These are phyloP conservation scores for Drosophila mauritiana DNA, from an alignment of 1,140 invertebrate species.

Conservation along the genomic window DNA sequence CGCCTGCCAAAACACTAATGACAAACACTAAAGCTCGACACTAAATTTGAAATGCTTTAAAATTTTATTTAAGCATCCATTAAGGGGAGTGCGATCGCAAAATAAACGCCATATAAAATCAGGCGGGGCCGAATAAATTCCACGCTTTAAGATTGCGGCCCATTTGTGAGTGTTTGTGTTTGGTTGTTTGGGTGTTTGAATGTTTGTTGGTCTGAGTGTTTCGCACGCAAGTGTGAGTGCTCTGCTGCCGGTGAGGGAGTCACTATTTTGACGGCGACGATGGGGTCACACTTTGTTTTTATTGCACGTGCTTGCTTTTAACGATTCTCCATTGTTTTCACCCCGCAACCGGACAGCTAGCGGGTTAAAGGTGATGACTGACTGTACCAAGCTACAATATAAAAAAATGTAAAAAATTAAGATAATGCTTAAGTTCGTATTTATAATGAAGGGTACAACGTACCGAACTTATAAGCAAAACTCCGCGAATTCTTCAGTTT, in stretches of 20 bases:
- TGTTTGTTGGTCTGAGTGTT: conserved; percentile 8
- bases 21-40: conserved; percentile 77
- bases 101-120: conserved; percentile 78
- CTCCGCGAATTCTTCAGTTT: not conserved
- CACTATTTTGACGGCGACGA: conserved; percentile 36
- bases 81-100: conserved; percentile 54
- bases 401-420: not conserved
- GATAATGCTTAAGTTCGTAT: not conserved
- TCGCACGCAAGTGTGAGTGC: conserved; percentile 7
- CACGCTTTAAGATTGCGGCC: conserved; percentile 64
- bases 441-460: not conserved
- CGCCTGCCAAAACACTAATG: conserved; percentile 80
- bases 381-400: not conserved
- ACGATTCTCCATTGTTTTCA: conserved; percentile 41
- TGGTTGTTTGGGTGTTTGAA: not conserved
- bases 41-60: conserved; percentile 78
- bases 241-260: conserved; percentile 6
- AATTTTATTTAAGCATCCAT: conserved; percentile 82
- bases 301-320: conserved; percentile 67
- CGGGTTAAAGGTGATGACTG: not conserved
- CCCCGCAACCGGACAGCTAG: conserved; percentile 9
- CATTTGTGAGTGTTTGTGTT: conserved; percentile 5
- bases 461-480: not conserved
- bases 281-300: conserved; percentile 73
- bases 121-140: conserved; percentile 73